Evolutionary conservation across 1,140 invertebrate genomes (phyloP), one percentile per base, ranked within the genome.

Genomic region (Leptopilina clavipes): DNA sequence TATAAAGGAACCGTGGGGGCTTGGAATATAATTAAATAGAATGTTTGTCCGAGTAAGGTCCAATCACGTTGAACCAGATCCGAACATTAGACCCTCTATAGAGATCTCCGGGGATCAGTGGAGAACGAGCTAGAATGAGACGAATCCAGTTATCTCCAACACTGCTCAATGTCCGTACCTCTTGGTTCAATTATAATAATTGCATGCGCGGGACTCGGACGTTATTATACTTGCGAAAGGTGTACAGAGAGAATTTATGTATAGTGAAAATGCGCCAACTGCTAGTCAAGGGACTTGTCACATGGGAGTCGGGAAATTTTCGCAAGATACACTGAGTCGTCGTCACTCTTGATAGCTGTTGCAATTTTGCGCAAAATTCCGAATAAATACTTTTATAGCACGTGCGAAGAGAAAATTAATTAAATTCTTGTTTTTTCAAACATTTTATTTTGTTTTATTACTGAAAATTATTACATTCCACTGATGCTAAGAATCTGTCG

Each of bases 21-120:
- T 73, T 75, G 75, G 82, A 83, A 83, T 83, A 83, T 81, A 81
- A 83, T 83, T 81, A 83, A 83, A 83, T 81, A 83, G 81, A 79
- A 79, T 77, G 80, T 79, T 81, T 83, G 82, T 83, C 82, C 80
- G 78, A 80, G 80, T 77, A 80, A 79, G 78, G 82, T 81, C 80
- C 80, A 83, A 83, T 83, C 82, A 83, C 82, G 80, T 79, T 76
- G 74, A 83, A 81, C 82, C 78, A 79, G 82, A 76, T 83, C 82
- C 79, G 80, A 80, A 81, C 82, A 83, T 83, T 83, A 81, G 80
- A 81, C 75, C 59, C 14, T 31, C 25, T 76, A n/a, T 52, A 76
- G 18, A 73, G 54, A 76, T 54, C 82, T 79, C 80, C 10, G 10
- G 82, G 79, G 82, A 81, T 81, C 80, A 76, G 77, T 83, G 77